phyloP scores from a whole-genome alignment of 2,888 invertebrate genomes.

The Tuberolachnus salignus region DNA sequence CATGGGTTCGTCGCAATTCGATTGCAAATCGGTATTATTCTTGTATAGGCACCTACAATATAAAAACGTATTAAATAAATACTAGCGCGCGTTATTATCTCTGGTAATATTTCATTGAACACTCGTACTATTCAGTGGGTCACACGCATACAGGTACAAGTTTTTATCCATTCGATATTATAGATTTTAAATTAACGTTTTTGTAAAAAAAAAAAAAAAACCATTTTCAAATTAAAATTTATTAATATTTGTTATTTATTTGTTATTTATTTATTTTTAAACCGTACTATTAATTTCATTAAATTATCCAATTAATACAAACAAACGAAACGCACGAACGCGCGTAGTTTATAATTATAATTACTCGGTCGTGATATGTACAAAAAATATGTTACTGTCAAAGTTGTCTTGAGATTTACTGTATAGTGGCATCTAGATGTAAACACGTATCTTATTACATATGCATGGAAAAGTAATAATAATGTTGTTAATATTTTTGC shows the following conservation, averaged over 20 bases:
- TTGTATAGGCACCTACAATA: too few species aligned
- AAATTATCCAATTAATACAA: constrained; percentile 27
- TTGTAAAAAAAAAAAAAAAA: not conserved
- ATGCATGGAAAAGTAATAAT: constrained; percentile 44
- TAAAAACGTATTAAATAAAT: not conserved
- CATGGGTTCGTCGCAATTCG: too few species aligned
- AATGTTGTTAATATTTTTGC: constrained; percentile 34
- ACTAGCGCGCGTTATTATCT: not conserved
- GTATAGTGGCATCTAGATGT: not conserved
- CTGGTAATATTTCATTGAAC: too few species aligned
- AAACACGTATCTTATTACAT: constrained; percentile 36
- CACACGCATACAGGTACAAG: too few species aligned
- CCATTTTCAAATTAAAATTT: not conserved
- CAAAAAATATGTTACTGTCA: constrained; percentile 18
- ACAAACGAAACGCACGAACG: not conserved
- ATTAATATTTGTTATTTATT: not conserved
- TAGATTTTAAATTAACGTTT: too few species aligned
- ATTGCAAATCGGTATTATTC: too few species aligned
- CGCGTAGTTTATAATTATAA: constrained; percentile 10
- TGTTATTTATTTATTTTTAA: constrained; percentile 18
- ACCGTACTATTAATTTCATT: constrained; percentile 6
- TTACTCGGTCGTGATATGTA: constrained; percentile 20
- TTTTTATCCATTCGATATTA: too few species aligned
- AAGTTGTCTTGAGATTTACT: constrained; percentile 25
- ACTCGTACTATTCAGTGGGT: too few species aligned